Percentiles rank a stretch among this genome's conserved stretches.
phyloP scores from a whole-genome alignment of 2,113 vertebrate species.

The Cephalopholis sonnerati region DNA sequence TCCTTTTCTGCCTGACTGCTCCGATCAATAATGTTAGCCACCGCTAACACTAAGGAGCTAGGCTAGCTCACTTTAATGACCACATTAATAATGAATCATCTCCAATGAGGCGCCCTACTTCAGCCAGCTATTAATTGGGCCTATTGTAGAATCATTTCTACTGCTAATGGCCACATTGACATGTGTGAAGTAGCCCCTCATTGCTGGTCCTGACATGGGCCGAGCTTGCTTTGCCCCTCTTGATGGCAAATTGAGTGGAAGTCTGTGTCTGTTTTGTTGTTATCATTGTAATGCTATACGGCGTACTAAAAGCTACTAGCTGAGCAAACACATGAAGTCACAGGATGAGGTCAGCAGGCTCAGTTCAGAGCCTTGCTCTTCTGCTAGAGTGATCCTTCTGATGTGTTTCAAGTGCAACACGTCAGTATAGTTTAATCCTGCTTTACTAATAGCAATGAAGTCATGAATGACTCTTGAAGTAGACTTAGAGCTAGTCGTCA shows the following conservation, averaged over 20 bases:
- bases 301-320: conserved; percentile 25
- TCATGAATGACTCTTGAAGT: conserved; percentile 54
- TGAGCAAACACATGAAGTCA: conserved; percentile 68
- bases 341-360: conserved; percentile 64
- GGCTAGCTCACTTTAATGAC: conserved; percentile 70
- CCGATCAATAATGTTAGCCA: conserved; percentile 73
- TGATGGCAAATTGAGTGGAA: conserved; percentile 40
- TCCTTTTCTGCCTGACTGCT: conserved; percentile 42
- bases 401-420: conserved; percentile 46
- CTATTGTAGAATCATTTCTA: conserved; percentile 59
- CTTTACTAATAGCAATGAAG: conserved; percentile 49
- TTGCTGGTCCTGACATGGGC: conserved; percentile 21
- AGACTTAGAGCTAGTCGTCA: conserved; percentile 1
- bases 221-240: conserved; percentile 22
- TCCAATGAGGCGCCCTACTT: conserved; percentile 56
- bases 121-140: conserved; percentile 67
- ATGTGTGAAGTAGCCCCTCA: conserved; percentile 54
- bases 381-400: conserved; percentile 23
- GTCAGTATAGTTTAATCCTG: conserved; percentile 54
- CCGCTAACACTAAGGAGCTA: conserved; percentile 54
- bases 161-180: conserved; percentile 53
- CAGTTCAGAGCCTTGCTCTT: conserved; percentile 30
- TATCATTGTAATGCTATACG: conserved; percentile 43
- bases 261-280: conserved; percentile 35
- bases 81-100: conserved; percentile 80